Percentiles rank a stretch among this genome's conserved stretches.
Conservation (phyloP, 1,140 invertebrate genomes). For the Brachionus paranguensis region DNA sequence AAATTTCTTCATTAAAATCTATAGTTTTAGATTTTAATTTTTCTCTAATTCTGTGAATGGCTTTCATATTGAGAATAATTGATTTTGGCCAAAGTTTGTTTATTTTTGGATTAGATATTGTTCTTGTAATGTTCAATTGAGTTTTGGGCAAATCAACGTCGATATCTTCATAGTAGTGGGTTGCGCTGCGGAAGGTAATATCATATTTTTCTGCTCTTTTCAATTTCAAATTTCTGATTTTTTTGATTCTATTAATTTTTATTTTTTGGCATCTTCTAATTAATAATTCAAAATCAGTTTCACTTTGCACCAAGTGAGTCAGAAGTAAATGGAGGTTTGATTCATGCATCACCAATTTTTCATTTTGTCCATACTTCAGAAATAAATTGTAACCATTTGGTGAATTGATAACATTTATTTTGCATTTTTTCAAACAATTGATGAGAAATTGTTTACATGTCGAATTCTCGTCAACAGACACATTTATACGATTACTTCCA, state of each 20-base stretch:
- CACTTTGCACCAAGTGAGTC: not conserved
- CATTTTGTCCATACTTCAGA: not conserved
- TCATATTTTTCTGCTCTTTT: not conserved
- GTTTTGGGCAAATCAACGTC: not conserved
- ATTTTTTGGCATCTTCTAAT: not conserved
- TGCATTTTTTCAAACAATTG: not conserved
- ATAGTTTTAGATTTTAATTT: not conserved
- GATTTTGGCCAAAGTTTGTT: not conserved
- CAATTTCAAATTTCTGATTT: not conserved
- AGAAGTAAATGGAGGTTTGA: not conserved
- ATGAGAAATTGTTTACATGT: not conserved
- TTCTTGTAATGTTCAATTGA: not conserved
- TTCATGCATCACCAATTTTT: not conserved
- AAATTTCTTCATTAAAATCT: slow-evolving; percentile 3
- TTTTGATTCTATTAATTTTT: not conserved
- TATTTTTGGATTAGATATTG: not conserved
- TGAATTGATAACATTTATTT: not conserved
- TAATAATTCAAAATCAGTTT: not conserved
- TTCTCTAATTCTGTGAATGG: not conserved
- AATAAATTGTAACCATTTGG: not conserved
- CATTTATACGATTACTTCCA: not conserved
- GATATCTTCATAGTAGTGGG: not conserved
- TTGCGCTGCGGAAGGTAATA: not conserved
- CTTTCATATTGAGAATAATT: not conserved
- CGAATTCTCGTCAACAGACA: not conserved